Evolutionary conservation across 1,140 invertebrate species (phyloP), one percentile per base, ranked within the genome.

Genomic region (Uloborus diversus): DNA sequence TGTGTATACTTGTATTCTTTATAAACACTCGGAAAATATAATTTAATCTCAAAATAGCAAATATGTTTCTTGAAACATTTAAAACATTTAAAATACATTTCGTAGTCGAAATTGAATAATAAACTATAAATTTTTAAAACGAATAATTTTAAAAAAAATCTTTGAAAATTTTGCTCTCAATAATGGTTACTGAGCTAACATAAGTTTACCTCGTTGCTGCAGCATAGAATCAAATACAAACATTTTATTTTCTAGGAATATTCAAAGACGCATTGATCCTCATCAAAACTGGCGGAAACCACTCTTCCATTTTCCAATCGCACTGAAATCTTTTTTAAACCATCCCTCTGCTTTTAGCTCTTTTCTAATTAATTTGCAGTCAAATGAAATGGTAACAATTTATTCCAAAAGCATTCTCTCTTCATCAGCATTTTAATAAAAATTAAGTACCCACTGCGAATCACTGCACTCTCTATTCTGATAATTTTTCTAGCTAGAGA

Each of bases 381-480:
- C 42, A 75, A 61, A 75, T 75, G 59, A 75, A 75, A 75, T 47
- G 59, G 71, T 35, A 75, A 51, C 71, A 75, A 64, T 75, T 62
- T 75, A 75, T 75, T 75, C 71, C 59, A 35, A 64, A 53, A 64
- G 71, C 59, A 75, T 75, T 75, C 71, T 75, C 35, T 75, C 59
- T 75, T 75, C 53, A 71, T 71, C 69, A 71, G 53, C 32, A n/a
- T 57, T 75, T 75, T 75, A 75, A 75, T 75, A 75, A 75, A 75
- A 75, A 75, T 75, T 75, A 75, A 75, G 71, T 62, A 53, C 59
- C 59, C 33, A 51, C 59, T 37, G 59, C 64, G 62, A 64, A 75
- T 75, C 59, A 75, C 20, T 42, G 27, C 59, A 33, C 17, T 37
- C 56, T 59, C 32, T 42, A 37, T 73, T 73, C 61, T 30, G 25